phyloP scores from a whole-genome alignment of 37 sponge, comb jelly and placozoan species.

The Cliona cf. orientalis region DNA sequence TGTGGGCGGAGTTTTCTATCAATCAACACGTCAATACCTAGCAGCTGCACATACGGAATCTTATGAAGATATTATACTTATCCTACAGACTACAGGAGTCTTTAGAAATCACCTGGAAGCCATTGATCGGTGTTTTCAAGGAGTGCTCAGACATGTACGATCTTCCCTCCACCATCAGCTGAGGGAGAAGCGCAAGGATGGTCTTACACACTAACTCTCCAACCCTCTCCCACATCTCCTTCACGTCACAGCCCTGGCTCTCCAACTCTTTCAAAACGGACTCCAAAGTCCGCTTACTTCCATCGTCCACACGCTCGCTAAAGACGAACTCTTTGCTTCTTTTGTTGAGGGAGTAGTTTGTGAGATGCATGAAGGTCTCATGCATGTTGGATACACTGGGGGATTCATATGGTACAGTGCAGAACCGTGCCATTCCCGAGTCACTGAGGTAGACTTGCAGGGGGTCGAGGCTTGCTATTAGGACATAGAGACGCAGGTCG shows the following conservation, averaged over 20 bases:
- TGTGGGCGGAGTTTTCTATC: conserved; percentile 51
- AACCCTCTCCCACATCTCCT: conserved; percentile 47
- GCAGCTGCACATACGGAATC: conserved; percentile 22
- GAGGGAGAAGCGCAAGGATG: conserved; percentile 42
- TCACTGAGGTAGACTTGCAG: conserved; percentile 57
- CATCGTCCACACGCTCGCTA: not conserved
- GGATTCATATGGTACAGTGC: conserved; percentile 53
- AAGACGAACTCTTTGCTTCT: conserved; percentile 31
- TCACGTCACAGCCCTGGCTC: conserved; percentile 23
- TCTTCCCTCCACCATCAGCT: conserved; percentile 27
- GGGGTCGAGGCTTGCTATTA: conserved; percentile 53
- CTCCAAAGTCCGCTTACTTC: conserved; percentile 44
- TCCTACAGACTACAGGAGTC: no score
- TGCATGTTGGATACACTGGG: conserved; percentile 51
- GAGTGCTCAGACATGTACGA: conserved; percentile 19
- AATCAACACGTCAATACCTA: conserved; percentile 69
- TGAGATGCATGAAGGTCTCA: conserved; percentile 69
- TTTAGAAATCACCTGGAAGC: conserved; percentile 7
- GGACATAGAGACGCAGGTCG: conserved; percentile 68
- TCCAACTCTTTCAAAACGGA: conserved; percentile 39
- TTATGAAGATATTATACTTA: no score
- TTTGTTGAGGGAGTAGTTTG: conserved; percentile 76
- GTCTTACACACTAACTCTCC: conserved; percentile 51
- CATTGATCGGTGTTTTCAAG: not conserved
- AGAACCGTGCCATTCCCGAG: conserved; percentile 64